Evolutionary conservation across 1,140 invertebrate genomes (phyloP), one percentile per base, ranked within the genome.

Genomic region (Ephestia elutella): DNA sequence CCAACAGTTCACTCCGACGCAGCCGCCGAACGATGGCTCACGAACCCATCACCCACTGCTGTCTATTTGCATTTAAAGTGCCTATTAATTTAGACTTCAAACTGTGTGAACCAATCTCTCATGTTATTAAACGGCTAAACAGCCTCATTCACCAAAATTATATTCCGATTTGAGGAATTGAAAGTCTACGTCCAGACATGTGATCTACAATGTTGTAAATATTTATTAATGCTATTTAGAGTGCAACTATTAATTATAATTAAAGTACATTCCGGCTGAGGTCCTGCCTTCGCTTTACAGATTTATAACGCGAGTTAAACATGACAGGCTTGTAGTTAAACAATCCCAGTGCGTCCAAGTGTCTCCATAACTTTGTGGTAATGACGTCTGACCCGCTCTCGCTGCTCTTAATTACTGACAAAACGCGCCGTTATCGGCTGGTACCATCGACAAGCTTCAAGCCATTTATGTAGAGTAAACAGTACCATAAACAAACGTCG

Each of bases 351-450:
- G 69, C 65, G 67, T 54, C 73, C 58, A 66, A 73, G 71, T 71
- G 75, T 80, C 72, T 75, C 69, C 70, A 78, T 76, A 79, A 78
- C 72, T 78, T 63, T 62, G 63, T 60, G 65, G 70, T 72, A 73
- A 80, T 70, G 69, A 70, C 65, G 66, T 48, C 65, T 74, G 74
- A 79, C 79, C 69, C 69, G 67, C 66, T 77, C 71, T 82, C 58
- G 69, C 51, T 59, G 73, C 66, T 80, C 78, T 84, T 86, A 86
- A 87, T 87, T 86, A 80, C 77, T 71, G 66, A 78, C 85, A 82
- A 86, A 84, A 81, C 76, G 64, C 77, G 75, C 71, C 76, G 79
- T 85, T 87, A 85, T 79, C 74, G 66, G 71, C 60, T 63, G 64
- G 71, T 66, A 72, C 60, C 70, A 72, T 74, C 65, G 68, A 73